These are phyloP conservation scores for Cerastoderma edule DNA, from an alignment of 2,888 invertebrate species.

Conservation along the genomic window DNA sequence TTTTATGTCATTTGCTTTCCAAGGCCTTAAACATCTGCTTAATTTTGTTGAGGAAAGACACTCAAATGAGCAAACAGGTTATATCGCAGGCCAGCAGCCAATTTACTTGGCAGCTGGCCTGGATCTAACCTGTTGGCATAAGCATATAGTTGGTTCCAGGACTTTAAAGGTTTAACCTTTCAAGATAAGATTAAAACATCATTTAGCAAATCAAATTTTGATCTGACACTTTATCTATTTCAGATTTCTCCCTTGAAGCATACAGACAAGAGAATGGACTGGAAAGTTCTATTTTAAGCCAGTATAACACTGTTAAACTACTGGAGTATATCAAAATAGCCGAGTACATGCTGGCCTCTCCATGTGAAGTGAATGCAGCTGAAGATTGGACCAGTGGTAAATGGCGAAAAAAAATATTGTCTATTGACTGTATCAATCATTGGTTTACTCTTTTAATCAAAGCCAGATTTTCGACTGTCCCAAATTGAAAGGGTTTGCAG, in stretches of 20 bases:
- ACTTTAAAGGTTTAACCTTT: not conserved
- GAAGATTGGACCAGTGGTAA: conserved; percentile 22
- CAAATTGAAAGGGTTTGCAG: no score
- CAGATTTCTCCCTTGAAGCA: conserved; percentile 40
- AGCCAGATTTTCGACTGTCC: no score
- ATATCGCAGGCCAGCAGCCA: no score
- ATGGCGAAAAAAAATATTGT: no score
- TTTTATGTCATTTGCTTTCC: no score
- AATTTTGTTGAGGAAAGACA: no score
- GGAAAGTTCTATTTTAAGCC: not conserved
- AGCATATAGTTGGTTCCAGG: not conserved
- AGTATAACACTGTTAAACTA: conserved; percentile 31
- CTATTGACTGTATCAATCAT: no score
- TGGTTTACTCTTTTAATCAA: no score
- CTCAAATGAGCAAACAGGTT: no score
- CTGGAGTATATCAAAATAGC: conserved; percentile 55
- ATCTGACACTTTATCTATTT: not conserved
- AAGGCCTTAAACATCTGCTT: no score
- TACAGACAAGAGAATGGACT: conserved; percentile 25
- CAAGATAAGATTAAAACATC: not conserved
- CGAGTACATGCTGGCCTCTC: conserved; percentile 37
- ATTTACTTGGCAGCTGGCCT: no score
- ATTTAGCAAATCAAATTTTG: not conserved
- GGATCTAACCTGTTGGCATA: no score
- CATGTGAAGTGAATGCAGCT: conserved; percentile 32